Percentiles rank a stretch among this genome's conserved stretches.
phyloP scores from a whole-genome alignment of 2,888 invertebrate species.

The Gastrophysa polygoni region DNA sequence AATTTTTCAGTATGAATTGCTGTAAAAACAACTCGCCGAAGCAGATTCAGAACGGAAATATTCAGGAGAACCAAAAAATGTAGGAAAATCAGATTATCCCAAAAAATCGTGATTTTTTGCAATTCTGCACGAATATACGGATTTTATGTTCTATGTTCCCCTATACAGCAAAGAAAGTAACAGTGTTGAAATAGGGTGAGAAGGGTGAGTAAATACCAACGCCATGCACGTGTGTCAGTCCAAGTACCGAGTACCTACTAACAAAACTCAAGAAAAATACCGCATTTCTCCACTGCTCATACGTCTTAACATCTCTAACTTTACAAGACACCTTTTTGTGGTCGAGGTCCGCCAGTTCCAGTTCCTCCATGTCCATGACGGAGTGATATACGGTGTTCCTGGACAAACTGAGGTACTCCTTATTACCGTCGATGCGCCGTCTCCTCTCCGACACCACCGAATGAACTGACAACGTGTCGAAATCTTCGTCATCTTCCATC shows the following conservation, averaged over 20 bases:
- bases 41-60: no score
- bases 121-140: no score
- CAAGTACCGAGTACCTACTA: not conserved
- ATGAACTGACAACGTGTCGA: slow-evolving; percentile 55
- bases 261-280: slow-evolving; percentile 52
- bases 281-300: slow-evolving; percentile 68
- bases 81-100: no score
- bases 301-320: slow-evolving; percentile 60
- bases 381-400: slow-evolving; percentile 67
- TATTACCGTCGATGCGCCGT: slow-evolving; percentile 45
- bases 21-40: no score
- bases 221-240: slow-evolving; percentile 19
- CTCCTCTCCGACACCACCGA: slow-evolving; percentile 46
- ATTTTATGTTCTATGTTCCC: no score
- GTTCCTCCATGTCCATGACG: slow-evolving; percentile 60
- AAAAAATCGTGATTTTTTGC: no score
- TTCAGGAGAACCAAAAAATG: no score
- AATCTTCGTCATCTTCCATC: slow-evolving; percentile 54
- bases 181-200: slow-evolving; percentile 48
- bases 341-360: slow-evolving; percentile 50
- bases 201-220: slow-evolving; percentile 14
- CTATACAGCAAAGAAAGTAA: slow-evolving; percentile 14
- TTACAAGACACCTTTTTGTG: slow-evolving; percentile 62
- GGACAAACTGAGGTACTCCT: slow-evolving; percentile 60
- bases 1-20: no score